Conservation (phyloP, 1,140 invertebrate species). For the Manduca sexta region DNA sequence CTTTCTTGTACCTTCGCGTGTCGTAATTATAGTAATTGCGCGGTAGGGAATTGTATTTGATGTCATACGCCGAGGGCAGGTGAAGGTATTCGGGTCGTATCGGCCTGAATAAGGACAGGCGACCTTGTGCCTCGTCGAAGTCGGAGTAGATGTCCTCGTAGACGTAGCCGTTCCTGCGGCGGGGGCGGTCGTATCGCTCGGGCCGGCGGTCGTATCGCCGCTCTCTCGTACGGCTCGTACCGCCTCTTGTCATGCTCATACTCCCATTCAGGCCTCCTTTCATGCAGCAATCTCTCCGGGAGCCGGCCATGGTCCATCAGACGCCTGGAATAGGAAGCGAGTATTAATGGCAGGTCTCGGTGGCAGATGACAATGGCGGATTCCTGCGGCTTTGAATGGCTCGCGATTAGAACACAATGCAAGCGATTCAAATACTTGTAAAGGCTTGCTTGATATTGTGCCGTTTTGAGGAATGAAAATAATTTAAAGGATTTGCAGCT, state of each 20-base stretch:
- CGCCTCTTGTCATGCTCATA: conserved; percentile 38
- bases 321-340: conserved; percentile 41
- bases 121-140: conserved; percentile 62
- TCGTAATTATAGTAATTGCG: conserved; percentile 52
- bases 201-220: conserved; percentile 19
- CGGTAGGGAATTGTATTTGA: conserved; percentile 58
- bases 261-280: conserved; percentile 38
- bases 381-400: too few relatives aligned
- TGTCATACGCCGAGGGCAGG: conserved; percentile 48
- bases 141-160: conserved; percentile 70
- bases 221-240: conserved; percentile 19
- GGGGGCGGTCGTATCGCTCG: conserved; percentile 31
- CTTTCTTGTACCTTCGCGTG: conserved; percentile 46
- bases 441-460: too few relatives aligned
- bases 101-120: conserved; percentile 62
- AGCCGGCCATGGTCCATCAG: conserved; percentile 58
- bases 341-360: conserved; percentile 39
- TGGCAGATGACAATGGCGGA: too few relatives aligned
- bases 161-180: conserved; percentile 65
- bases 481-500: too few relatives aligned
- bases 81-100: conserved; percentile 67
- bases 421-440: too few relatives aligned
- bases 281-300: conserved; percentile 53
- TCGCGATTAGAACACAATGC: too few relatives aligned
- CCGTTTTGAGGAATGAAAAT: too few relatives aligned